Conservation (phyloP, 2,113 vertebrate genomes). For the Sebastes schlegelii region DNA sequence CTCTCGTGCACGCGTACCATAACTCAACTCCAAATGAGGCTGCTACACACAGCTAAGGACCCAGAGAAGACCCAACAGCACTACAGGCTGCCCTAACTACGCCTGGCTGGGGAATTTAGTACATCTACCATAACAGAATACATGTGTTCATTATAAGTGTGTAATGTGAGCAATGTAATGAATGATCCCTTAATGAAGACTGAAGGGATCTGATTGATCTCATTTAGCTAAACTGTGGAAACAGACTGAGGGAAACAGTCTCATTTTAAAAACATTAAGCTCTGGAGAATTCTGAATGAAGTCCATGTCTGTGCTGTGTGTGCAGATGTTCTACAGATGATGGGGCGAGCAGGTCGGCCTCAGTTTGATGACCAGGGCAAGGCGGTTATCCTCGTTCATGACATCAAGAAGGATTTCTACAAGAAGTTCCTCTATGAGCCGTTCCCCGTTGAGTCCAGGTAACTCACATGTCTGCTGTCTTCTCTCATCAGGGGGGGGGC, state of each 20-base stretch:
- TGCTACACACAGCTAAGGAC: too few relatives aligned
- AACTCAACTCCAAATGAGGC: too few relatives aligned
- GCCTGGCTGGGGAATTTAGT: too few relatives aligned
- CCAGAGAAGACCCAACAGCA: too few relatives aligned
- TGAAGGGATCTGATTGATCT: neutral
- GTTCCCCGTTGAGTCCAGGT: constrained; percentile 99
- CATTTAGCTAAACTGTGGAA: neutral
- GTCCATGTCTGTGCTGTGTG: constrained; percentile 4
- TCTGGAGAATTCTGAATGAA: neutral
- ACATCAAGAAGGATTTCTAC: constrained; percentile 99
- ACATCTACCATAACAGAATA: neutral
- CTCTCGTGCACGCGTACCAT: too few relatives aligned
- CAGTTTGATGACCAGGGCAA: constrained; percentile 99
- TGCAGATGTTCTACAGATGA: constrained; percentile 99
- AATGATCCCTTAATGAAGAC: neutral
- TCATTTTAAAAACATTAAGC: neutral
- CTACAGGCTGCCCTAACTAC: too few relatives aligned
- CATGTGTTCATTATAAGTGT: neutral
- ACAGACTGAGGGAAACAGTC: neutral
- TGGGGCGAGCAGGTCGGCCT: constrained; percentile 96
- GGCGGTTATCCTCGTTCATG: constrained; percentile 98
- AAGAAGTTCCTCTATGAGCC: constrained; percentile 99
- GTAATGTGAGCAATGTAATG: neutral
- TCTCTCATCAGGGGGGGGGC: neutral
- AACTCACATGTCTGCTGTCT: constrained; percentile 24